Conservation (phyloP, 2,888 invertebrate species). For the Argynnis bischoffii region DNA sequence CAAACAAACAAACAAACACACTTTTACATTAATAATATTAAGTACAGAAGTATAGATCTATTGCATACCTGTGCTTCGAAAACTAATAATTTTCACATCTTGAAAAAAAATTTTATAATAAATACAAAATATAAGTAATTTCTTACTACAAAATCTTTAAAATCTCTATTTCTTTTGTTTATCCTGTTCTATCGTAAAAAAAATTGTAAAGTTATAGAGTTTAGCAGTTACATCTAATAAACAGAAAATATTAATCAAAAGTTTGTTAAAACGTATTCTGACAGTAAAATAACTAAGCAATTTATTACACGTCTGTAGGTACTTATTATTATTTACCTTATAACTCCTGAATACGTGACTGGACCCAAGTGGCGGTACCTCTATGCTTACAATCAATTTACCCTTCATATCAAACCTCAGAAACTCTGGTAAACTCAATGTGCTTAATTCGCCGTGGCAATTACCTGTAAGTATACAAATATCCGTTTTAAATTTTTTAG, state of each 20-base stretch:
- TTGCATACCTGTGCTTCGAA: background rate
- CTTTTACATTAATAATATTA: no score
- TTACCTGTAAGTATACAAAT: conserved; percentile 47
- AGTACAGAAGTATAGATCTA: background rate
- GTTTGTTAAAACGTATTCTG: no score
- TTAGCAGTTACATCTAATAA: no score
- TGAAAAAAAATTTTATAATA: no score
- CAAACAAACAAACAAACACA: no score
- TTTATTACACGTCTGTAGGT: background rate
- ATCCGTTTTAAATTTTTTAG: background rate
- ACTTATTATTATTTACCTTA: conserved; percentile 76
- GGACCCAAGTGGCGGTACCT: conserved; percentile 78
- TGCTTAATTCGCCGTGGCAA: conserved; percentile 41
- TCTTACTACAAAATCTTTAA: no score
- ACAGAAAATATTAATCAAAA: no score
- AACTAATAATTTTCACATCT: background rate
- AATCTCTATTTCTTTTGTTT: no score
- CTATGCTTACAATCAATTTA: conserved; percentile 83
- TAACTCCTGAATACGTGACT: conserved; percentile 83
- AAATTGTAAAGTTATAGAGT: no score
- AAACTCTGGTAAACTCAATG: conserved; percentile 74
- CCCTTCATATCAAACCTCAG: conserved; percentile 83
- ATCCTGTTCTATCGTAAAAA: no score
- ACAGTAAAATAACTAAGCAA: no score
- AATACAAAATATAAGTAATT: no score